A percentile compares a stretch with the other conserved stretches of the same genome.
Evolutionary conservation across 2,113 vertebrate species (phyloP).

Genomic region (Poicephalus meyeri): DNA sequence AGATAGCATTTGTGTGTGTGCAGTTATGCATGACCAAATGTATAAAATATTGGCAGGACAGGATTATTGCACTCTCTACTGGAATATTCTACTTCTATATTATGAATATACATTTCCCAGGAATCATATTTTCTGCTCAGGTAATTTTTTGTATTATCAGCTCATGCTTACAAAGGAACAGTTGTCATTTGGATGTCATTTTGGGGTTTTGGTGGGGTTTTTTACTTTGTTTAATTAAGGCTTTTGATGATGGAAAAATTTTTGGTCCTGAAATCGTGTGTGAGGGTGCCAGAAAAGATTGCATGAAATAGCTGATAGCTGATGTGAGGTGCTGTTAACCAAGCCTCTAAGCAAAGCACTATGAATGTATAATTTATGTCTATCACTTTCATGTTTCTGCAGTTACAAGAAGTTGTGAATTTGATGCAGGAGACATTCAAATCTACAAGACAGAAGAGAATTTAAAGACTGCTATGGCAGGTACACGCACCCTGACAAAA

Average conservation of each 20-base stretch:
- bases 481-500: neutral
- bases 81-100: neutral
- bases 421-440: neutral
- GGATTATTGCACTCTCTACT: neutral
- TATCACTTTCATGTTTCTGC: neutral
- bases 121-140: neutral
- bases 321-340: neutral
- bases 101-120: neutral
- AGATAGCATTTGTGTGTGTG: neutral
- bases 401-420: neutral
- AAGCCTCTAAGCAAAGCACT: neutral
- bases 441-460: neutral
- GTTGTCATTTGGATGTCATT: neutral
- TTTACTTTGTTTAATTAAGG: neutral
- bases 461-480: neutral
- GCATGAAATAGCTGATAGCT: neutral
- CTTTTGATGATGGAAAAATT: neutral
- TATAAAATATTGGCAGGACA: neutral
- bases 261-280: neutral
- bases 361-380: neutral
- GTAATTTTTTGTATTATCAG: neutral
- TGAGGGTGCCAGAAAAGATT: neutral
- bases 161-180: neutral
- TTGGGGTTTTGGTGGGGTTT: neutral
- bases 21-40: neutral